Evolutionary conservation across 2,888 invertebrate species (phyloP).

Genomic region (Theodoxus fluviatilis): DNA sequence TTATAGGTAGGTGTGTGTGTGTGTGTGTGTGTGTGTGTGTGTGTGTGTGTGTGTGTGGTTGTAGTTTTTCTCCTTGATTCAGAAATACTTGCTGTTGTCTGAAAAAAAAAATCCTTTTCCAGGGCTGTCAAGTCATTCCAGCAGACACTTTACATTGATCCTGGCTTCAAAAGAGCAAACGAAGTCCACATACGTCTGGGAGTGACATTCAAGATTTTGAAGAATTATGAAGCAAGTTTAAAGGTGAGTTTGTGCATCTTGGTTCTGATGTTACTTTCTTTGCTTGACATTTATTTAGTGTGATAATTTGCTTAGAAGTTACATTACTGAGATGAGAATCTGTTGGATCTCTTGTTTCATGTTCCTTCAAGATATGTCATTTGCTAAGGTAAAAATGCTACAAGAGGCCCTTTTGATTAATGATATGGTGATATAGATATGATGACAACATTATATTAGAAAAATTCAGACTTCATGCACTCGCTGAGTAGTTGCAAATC

Average conservation of each 20-base stretch:
- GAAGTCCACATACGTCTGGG: slow-evolving; percentile 97
- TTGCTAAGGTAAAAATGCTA: no score
- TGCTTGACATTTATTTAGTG: background rate
- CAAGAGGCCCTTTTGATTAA: no score
- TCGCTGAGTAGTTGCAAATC: no score
- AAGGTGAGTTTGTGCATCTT: slow-evolving; percentile 69
- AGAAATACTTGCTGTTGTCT: background rate
- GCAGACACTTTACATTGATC: slow-evolving; percentile 91
- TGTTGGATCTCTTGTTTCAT: no score
- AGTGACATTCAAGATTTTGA: slow-evolving; percentile 94
- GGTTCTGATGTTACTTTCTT: background rate
- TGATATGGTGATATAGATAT: no score
- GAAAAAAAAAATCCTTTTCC: slow-evolving; percentile 46
- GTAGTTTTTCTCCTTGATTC: background rate
- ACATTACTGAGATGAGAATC: no score
- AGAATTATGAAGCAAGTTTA: slow-evolving; percentile 88
- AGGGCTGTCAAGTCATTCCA: slow-evolving; percentile 96
- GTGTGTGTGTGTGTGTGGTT: background rate
- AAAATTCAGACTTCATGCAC: no score
- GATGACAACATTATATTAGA: no score
- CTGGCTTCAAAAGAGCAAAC: slow-evolving; percentile 88
- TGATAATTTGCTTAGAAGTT: no score
- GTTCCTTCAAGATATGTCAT: no score
- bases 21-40: background rate
- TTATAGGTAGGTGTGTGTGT: no score